Evolutionary conservation across 2,888 invertebrate species (phyloP).

Genomic region (Melanotus villosus): DNA sequence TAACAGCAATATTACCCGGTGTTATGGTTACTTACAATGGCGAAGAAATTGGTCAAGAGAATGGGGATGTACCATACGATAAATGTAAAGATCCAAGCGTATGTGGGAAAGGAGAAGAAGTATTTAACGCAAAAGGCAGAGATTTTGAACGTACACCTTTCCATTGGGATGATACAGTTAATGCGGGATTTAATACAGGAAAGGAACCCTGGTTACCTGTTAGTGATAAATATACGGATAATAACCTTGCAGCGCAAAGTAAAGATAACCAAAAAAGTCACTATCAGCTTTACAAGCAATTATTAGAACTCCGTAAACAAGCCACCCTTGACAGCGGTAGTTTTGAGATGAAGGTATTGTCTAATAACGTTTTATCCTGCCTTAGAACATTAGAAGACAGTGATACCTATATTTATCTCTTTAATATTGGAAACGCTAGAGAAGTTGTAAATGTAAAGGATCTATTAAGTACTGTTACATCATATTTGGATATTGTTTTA

Average conservation of each 20-base stretch:
- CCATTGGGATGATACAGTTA: conserved; percentile 78
- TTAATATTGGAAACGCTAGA: conserved; percentile 67
- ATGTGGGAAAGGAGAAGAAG: conserved; percentile 71
- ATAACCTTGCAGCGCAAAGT: conserved; percentile 74
- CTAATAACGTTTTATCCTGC: conserved; percentile 45
- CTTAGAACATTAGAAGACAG: conserved; percentile 51
- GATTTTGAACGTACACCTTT: conserved; percentile 87
- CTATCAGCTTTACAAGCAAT: conserved; percentile 74
- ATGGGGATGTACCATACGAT: conserved; percentile 70
- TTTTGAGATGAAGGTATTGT: not conserved
- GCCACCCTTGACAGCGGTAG: conserved; percentile 71
- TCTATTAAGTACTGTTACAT: not conserved
- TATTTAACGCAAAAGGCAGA: conserved; percentile 73
- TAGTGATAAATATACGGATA: conserved; percentile 71
- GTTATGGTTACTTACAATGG: conserved; percentile 90
- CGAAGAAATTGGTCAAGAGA: conserved; percentile 83
- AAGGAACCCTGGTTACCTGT: conserved; percentile 80
- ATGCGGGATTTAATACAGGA: conserved; percentile 72
- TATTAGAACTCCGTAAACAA: conserved; percentile 71
- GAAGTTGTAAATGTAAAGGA: conserved; percentile 71
- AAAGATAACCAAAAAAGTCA: conserved; percentile 68
- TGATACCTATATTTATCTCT: conserved; percentile 51
- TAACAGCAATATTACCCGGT: conserved; percentile 86
- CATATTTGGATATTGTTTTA: not conserved
- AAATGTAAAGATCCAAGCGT: conserved; percentile 73